These are phyloP conservation scores for Cotesia glomerata DNA, from an alignment of 1,140 invertebrate species.

Conservation along the genomic window DNA sequence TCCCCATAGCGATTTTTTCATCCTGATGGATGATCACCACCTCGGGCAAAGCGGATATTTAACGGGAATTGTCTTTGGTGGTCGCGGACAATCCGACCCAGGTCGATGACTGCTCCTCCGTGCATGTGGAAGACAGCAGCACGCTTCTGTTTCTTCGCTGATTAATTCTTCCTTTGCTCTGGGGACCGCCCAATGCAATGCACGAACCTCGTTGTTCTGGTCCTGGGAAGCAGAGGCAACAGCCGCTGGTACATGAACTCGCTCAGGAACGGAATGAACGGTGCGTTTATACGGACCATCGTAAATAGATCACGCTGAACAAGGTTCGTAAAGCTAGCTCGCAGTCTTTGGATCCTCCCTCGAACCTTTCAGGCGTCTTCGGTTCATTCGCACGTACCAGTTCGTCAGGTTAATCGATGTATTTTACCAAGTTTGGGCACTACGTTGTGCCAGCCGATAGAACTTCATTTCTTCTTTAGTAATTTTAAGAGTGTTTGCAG, in stretches of 20 bases:
- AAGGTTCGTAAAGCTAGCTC: constrained; percentile 85
- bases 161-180: constrained; percentile 76
- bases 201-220: constrained; percentile 72
- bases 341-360: constrained; percentile 80
- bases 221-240: constrained; percentile 61
- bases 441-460: constrained; percentile 94
- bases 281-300: constrained; percentile 92
- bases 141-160: constrained; percentile 84
- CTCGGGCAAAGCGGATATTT: constrained; percentile 97
- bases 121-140: constrained; percentile 94
- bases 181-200: constrained; percentile 91
- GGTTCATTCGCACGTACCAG: constrained; percentile 98
- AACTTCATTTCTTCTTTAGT: constrained; percentile 91
- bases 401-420: constrained; percentile 98
- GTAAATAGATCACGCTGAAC: constrained; percentile 85
- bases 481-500: constrained; percentile 90
- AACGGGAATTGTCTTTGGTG: constrained; percentile 90
- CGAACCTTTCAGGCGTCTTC: constrained; percentile 91
- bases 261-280: constrained; percentile 96
- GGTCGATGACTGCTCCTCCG: constrained; percentile 90
- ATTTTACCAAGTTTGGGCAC: constrained; percentile 92
- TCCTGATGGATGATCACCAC: constrained; percentile 94
- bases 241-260: constrained; percentile 96
- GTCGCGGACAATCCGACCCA: constrained; percentile 91
- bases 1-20: constrained; percentile 78